Evolutionary conservation across 2,113 vertebrate genomes (phyloP).

Genomic region (Panthera leo): DNA sequence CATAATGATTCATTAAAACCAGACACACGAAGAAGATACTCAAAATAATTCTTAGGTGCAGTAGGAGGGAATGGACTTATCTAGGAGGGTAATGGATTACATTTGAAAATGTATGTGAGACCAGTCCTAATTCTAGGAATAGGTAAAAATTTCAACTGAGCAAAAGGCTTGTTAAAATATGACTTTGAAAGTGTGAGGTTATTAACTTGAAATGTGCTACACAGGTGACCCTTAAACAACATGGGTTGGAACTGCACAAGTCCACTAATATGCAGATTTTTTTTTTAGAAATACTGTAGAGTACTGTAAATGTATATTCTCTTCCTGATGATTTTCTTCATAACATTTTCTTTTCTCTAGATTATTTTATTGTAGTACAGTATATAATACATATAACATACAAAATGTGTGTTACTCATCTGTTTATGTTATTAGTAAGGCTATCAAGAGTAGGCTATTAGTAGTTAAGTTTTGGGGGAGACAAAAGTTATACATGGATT

Average conservation of each 20-base stretch:
- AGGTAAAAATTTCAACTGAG: neutral
- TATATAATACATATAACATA: neutral
- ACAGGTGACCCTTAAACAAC: neutral
- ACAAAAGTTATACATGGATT: neutral
- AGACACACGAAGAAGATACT: neutral
- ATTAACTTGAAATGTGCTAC: neutral
- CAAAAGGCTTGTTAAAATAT: neutral
- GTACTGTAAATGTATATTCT: neutral
- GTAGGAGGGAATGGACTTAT: neutral
- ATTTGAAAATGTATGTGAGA: neutral
- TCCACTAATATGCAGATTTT: neutral
- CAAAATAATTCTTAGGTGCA: neutral
- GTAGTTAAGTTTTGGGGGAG: neutral
- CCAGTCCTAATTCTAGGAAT: neutral
- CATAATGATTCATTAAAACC: slow-evolving; percentile 43
- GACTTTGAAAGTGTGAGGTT: neutral
- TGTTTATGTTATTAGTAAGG: neutral
- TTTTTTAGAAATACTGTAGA: neutral
- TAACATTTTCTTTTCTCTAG: neutral
- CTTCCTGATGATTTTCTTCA: neutral
- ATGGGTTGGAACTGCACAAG: neutral
- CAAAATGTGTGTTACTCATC: neutral
- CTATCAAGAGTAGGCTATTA: neutral
- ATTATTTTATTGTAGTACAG: neutral
- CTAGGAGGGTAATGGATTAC: neutral